phyloP scores from a whole-genome alignment of 2,888 invertebrate species.

The Micoletzkya japonica region DNA sequence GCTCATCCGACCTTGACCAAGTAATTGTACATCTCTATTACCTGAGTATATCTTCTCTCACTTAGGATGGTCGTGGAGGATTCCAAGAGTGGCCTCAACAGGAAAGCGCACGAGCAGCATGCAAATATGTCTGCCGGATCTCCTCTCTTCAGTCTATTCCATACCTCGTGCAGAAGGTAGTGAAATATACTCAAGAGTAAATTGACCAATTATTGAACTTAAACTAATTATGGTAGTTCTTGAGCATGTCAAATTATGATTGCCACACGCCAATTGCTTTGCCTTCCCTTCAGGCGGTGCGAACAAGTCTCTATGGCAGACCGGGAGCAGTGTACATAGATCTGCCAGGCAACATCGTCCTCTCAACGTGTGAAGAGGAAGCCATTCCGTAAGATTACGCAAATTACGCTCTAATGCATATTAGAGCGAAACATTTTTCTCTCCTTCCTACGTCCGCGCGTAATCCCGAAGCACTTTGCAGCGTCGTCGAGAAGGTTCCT shows the following conservation, averaged over 20 bases:
- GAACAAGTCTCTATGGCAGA: slow-evolving; percentile 80
- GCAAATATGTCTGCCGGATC: slow-evolving; percentile 72
- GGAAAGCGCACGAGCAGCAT: slow-evolving; percentile 82
- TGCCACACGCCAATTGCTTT: not conserved
- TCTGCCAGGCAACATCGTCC: slow-evolving; percentile 79
- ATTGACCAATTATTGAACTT: not conserved
- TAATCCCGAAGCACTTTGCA: not conserved
- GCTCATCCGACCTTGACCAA: slow-evolving; percentile 86
- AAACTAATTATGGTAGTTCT: not conserved
- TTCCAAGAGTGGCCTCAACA: slow-evolving; percentile 94
- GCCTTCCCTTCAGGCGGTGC: slow-evolving; percentile 72
- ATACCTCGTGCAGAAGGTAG: slow-evolving; percentile 53
- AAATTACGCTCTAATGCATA: not conserved
- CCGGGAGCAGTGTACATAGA: slow-evolving; percentile 90
- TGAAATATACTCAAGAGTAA: not conserved
- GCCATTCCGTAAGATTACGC: slow-evolving; percentile 31
- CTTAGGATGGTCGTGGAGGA: slow-evolving; percentile 78
- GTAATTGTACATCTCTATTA: slow-evolving; percentile 67
- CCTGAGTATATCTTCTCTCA: not conserved
- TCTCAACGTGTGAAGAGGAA: slow-evolving; percentile 40
- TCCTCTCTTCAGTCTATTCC: slow-evolving; percentile 40
- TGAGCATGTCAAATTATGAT: not conserved
- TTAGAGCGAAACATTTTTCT: not conserved
- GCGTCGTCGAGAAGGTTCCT: slow-evolving; percentile 40
- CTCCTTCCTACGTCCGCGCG: not conserved